A percentile compares a stretch with the other conserved stretches of the same genome.
phyloP scores from a whole-genome alignment of 1,140 invertebrate genomes.

The Antheraea mylitta region DNA sequence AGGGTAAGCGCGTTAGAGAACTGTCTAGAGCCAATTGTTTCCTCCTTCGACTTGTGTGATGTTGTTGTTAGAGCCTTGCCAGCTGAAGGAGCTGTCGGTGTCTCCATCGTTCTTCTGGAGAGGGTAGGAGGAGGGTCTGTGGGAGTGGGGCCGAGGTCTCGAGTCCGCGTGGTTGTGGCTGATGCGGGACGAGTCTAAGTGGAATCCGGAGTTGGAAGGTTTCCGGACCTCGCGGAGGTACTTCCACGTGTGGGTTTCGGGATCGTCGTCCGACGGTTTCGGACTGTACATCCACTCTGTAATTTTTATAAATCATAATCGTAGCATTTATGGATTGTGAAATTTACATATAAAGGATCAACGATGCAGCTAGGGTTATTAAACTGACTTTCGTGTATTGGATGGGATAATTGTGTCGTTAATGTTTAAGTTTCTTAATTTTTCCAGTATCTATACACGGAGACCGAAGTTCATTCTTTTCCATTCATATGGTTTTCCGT shows the following conservation, averaged over 20 bases:
- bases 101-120: constrained; percentile 51
- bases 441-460: no score
- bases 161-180: constrained; percentile 35
- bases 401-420: no score
- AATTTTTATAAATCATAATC: not conserved
- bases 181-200: constrained; percentile 51
- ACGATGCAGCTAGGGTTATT: no score
- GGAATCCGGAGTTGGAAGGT: constrained; percentile 62
- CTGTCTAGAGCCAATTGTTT: not conserved
- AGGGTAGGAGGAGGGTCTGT: constrained; percentile 31
- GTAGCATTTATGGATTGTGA: no score
- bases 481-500: no score
- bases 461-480: no score
- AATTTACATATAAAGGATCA: no score
- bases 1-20: no score
- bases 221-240: constrained; percentile 61
- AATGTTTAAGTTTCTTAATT: no score
- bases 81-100: constrained; percentile 67
- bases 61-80: constrained; percentile 45
- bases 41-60: not conserved
- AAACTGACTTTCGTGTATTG: no score
- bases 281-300: constrained; percentile 68
- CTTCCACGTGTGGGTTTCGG: constrained; percentile 58
- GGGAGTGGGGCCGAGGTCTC: constrained; percentile 30
- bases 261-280: constrained; percentile 34